A percentile compares a stretch with the other conserved stretches of the same genome.
These are phyloP conservation scores for Drosophila buzzatii DNA, from an alignment of 2,888 invertebrate species.

Conservation along the genomic window DNA sequence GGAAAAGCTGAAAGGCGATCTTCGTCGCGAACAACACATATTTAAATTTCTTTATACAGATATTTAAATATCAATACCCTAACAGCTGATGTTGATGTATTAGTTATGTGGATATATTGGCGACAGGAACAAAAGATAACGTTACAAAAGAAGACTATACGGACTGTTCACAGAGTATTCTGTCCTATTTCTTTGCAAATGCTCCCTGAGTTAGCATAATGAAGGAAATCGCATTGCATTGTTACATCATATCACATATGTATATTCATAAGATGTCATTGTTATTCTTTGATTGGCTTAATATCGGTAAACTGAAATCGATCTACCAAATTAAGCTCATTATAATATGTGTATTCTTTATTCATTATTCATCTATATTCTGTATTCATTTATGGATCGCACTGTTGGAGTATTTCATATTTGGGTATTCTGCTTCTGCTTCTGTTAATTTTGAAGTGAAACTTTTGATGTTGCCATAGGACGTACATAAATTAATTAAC, in stretches of 20 bases:
- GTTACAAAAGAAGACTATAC: neutral
- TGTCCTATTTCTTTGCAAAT: neutral
- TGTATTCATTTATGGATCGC: no score
- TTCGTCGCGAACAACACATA: conserved; percentile 4
- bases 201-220: neutral
- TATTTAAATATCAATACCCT: neutral
- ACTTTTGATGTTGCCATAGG: conserved; percentile 45
- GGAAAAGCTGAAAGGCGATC: conserved; percentile 45
- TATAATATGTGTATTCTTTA: no score
- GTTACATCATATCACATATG: neutral
- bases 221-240: neutral
- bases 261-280: no score
- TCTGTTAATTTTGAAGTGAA: conserved; percentile 26
- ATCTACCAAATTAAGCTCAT: no score
- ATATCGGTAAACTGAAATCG: no score
- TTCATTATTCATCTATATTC: no score
- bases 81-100: neutral
- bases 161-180: neutral
- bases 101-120: neutral
- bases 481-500: conserved; percentile 71
- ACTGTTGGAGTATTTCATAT: no score
- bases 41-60: neutral
- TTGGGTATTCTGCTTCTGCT: neutral
- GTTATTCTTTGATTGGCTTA: no score
- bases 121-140: neutral